These are phyloP conservation scores for Alentia gelatinosa DNA, from an alignment of 2,888 invertebrate species.

Conservation along the genomic window DNA sequence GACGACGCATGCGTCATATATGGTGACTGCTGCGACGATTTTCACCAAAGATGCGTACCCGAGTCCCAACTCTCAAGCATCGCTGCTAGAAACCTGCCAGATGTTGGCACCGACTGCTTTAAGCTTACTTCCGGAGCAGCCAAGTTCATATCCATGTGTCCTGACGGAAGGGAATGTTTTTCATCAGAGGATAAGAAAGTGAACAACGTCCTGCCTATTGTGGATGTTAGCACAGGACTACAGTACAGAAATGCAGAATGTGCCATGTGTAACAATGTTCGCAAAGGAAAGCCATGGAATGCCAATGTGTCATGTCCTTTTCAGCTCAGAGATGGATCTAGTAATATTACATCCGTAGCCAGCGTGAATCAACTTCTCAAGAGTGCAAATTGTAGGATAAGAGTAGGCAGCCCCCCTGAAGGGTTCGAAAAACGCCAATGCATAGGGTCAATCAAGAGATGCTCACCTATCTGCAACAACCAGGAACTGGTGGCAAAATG, in stretches of 20 bases:
- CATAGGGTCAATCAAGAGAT: not conserved
- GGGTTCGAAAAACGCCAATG: not conserved
- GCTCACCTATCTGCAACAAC: not conserved
- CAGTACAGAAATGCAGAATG: not conserved
- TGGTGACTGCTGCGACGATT: constrained; percentile 9
- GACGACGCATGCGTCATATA: not conserved
- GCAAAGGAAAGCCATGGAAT: not conserved
- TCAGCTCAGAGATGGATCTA: not conserved
- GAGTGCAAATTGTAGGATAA: not conserved
- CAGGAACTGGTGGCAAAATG: not conserved
- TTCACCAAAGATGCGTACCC: not conserved
- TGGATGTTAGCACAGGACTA: not conserved
- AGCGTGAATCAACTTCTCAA: not conserved
- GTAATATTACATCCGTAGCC: not conserved
- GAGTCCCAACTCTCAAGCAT: not conserved
- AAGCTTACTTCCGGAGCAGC: not conserved
- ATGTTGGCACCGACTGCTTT: not conserved
- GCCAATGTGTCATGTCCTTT: not conserved
- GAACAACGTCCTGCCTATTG: not conserved
- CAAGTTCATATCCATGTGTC: not conserved
- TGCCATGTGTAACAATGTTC: not conserved
- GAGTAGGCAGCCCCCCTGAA: not conserved
- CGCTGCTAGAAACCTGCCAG: not conserved
- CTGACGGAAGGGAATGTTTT: not conserved
- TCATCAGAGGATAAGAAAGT: not conserved